A percentile compares a stretch with the other conserved stretches of the same genome.
Conservation (phyloP, 1,140 invertebrate species). For the Camponotus vicinus region DNA sequence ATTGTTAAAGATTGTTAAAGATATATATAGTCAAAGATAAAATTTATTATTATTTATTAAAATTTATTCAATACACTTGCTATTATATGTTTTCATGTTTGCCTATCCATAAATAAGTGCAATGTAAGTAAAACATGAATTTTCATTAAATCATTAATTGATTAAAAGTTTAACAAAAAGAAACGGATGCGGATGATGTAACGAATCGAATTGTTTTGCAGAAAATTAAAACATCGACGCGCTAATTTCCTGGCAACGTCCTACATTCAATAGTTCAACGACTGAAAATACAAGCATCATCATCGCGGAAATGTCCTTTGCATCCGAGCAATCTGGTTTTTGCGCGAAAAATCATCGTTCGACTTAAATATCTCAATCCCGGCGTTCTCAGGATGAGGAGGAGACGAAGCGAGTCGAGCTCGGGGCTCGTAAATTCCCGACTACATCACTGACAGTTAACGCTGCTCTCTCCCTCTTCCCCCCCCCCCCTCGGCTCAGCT, state of each 20-base stretch:
- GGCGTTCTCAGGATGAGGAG: not conserved
- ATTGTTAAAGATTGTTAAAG: not conserved
- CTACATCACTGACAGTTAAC: slow-evolving; percentile 54
- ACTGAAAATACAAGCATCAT: not conserved
- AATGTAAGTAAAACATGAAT: not conserved
- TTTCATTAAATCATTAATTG: not conserved
- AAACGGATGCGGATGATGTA: not conserved
- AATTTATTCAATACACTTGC: not conserved
- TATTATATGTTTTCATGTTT: not conserved
- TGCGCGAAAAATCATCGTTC: not conserved
- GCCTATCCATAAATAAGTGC: not conserved
- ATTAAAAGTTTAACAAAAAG: not conserved
- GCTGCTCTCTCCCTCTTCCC: slow-evolving; percentile 14
- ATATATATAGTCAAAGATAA: not conserved
- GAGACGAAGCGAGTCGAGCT: not conserved
- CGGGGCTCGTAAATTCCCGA: slow-evolving; percentile 21
- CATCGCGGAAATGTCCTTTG: slow-evolving; percentile 13
- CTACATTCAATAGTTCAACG: not conserved
- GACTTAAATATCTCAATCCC: slow-evolving; percentile 49
- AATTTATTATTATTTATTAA: no score
- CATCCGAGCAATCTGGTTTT: not conserved
- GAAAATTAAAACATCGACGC: not conserved
- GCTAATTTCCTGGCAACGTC: not conserved
- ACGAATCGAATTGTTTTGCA: not conserved
- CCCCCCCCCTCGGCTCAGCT: not conserved